Conservation (phyloP, 2,113 vertebrate genomes). For the Cariama cristata region DNA sequence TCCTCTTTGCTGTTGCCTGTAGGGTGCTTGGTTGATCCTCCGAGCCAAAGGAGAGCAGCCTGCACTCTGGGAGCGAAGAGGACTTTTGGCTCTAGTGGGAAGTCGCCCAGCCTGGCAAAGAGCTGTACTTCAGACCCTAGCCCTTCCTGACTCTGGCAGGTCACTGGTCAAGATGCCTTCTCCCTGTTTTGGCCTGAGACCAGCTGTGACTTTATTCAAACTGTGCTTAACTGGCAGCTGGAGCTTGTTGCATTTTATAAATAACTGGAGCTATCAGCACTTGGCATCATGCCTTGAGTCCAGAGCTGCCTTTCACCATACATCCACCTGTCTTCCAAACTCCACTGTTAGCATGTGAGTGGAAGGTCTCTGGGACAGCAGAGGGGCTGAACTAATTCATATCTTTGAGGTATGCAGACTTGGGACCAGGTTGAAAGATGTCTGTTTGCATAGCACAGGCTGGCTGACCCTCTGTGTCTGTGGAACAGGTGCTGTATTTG, state of each 20-base stretch:
- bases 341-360: accelerated
- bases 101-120: background rate
- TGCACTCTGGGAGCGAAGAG: background rate
- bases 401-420: background rate
- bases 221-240: background rate
- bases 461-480: background rate
- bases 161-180: background rate
- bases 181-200: background rate
- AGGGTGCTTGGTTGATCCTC: background rate
- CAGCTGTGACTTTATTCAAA: background rate
- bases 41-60: background rate
- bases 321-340: background rate
- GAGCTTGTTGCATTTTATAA: background rate
- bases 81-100: background rate
- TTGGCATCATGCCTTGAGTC: background rate
- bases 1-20: background rate
- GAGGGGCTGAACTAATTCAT: background rate
- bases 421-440: background rate
- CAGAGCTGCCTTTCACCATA: background rate
- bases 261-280: background rate
- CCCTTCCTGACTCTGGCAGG: background rate
- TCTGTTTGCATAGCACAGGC: background rate
- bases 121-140: background rate
- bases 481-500: constrained; percentile 88
- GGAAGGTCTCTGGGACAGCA: background rate